Evolutionary conservation across 2,797 vertebrate genomes (phyloP).

Genomic region (Hippoglossus hippoglossus): DNA sequence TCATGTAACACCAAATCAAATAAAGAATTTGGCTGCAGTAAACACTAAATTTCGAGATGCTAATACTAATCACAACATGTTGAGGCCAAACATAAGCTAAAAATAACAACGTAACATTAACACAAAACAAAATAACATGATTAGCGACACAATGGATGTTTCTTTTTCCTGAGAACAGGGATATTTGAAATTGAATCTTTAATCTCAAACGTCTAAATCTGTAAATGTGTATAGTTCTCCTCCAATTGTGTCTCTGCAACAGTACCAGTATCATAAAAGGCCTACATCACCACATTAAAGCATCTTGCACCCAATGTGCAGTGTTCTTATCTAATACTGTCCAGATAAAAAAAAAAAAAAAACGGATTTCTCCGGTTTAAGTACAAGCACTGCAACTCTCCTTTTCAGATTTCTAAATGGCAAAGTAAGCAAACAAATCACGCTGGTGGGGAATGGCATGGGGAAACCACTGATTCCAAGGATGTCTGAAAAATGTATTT

Average conservation of each 20-base stretch:
- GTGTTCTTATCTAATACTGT: conserved; percentile 26
- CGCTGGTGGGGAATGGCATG: conserved; percentile 55
- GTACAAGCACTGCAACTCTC: conserved; percentile 36
- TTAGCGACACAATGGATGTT: no score
- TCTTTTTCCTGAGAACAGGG: no score
- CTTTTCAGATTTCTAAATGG: conserved; percentile 59
- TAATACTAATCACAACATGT: no score
- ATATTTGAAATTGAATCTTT: no score
- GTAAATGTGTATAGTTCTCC: not conserved
- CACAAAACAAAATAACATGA: no score
- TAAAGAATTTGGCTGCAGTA: no score
- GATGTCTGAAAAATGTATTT: conserved; percentile 72
- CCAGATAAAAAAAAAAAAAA: conserved; percentile 27
- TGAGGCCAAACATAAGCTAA: no score
- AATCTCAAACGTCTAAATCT: no score
- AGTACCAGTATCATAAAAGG: conserved; percentile 1
- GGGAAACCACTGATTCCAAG: conserved; percentile 69
- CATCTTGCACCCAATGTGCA: conserved; percentile 14
- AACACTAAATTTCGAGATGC: no score
- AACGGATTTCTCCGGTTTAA: conserved; percentile 27
- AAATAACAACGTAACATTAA: no score
- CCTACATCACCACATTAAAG: conserved; percentile 14
- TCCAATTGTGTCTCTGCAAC: conserved; percentile 2
- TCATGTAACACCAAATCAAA: not conserved
- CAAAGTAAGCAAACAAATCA: conserved; percentile 67